Conservation (phyloP, 2,113 vertebrate species). For the Ophthalmolycus amberensis region DNA sequence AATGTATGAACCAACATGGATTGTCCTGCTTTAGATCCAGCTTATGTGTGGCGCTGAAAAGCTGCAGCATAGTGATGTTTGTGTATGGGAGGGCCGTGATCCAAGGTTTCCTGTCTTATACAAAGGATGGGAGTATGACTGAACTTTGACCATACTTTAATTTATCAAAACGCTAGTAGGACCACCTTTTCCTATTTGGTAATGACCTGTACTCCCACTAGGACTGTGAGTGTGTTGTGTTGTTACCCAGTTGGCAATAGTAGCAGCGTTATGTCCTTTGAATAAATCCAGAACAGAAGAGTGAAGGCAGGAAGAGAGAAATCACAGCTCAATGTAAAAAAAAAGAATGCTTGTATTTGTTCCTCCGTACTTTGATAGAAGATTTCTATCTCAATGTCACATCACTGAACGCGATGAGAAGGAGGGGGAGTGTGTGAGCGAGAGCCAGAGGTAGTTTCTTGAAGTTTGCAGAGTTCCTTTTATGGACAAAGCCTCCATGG, state of each 20-base stretch:
- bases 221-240: conserved; percentile 40
- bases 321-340: neutral
- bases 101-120: conserved; percentile 40
- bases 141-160: conserved; percentile 44
- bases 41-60: conserved; percentile 17
- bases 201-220: conserved; percentile 42
- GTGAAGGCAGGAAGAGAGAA: conserved; percentile 22
- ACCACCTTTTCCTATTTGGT: conserved; percentile 55
- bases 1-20: conserved; percentile 34
- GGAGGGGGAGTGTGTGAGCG: conserved; percentile 28
- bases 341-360: conserved; percentile 11
- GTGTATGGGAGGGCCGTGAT: conserved; percentile 21
- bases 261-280: conserved; percentile 38
- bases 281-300: conserved; percentile 43
- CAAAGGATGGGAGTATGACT: conserved; percentile 48
- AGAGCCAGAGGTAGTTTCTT: conserved; percentile 65
- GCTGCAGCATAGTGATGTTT: conserved; percentile 1
- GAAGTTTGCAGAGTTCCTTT: conserved; percentile 75
- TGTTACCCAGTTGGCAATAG: conserved; percentile 45
- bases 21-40: conserved; percentile 40
- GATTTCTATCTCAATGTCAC: conserved; percentile 46
- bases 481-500: conserved; percentile 77
- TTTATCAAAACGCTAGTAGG: conserved; percentile 41
- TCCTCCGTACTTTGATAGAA: conserved; percentile 23
- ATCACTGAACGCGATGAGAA: conserved; percentile 22